These are phyloP conservation scores for Osmerus eperlanus DNA, from an alignment of 2,113 vertebrate species.

Conservation along the genomic window DNA sequence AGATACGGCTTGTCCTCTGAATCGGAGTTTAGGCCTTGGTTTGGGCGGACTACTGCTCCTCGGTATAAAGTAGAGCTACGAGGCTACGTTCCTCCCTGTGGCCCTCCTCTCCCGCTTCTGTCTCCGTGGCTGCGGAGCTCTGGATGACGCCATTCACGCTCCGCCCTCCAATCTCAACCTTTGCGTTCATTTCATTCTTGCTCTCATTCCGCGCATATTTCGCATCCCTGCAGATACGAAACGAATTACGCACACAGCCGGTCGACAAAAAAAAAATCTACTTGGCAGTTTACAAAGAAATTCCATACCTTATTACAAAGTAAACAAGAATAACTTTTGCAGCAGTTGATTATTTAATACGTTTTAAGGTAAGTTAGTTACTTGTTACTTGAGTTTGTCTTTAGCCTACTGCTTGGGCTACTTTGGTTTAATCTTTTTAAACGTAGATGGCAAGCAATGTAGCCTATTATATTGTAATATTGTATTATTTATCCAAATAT, in stretches of 20 bases:
- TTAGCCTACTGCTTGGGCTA: neutral
- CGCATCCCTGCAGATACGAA: conserved; percentile 84
- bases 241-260: conserved; percentile 71
- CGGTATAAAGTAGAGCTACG: conserved; percentile 3
- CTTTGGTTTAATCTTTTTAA: no score
- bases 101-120: conserved; percentile 55
- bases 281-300: neutral
- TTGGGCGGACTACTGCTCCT: conserved; percentile 8
- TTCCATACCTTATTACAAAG: neutral
- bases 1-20: neutral
- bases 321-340: no score
- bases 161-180: conserved; percentile 84
- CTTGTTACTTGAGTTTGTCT: conserved; percentile 20
- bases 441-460: no score
- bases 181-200: conserved; percentile 98
- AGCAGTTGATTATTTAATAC: no score
- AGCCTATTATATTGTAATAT: no score
- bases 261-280: conserved; percentile 27
- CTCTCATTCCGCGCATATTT: conserved; percentile 97
- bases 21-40: no score
- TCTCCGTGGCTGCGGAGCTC: conserved; percentile 52
- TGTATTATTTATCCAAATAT: no score
- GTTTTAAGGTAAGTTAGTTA: no score
- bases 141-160: conserved; percentile 81
- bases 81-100: conserved; percentile 41